Percentiles rank a stretch among this genome's conserved stretches.
Conservation (phyloP, 2,797 vertebrate species). For the Notolabrus celidotus region DNA sequence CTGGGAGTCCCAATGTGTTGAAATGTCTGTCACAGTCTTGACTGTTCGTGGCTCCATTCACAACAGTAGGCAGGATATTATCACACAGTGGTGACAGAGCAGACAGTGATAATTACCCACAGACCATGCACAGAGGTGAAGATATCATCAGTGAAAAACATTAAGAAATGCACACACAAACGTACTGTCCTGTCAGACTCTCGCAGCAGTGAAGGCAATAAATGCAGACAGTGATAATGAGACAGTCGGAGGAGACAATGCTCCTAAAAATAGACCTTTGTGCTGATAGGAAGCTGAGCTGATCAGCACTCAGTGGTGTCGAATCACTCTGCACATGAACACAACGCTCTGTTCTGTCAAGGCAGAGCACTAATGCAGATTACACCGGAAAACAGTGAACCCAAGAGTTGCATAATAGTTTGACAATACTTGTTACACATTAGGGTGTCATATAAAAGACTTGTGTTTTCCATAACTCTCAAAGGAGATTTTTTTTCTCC, state of each 20-base stretch:
- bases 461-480: not conserved
- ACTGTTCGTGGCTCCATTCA: constrained; percentile 43
- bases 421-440: not conserved
- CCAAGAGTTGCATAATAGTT: not conserved
- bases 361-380: not conserved
- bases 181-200: not conserved
- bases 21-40: constrained; percentile 42
- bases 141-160: constrained; percentile 5
- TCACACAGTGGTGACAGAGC: constrained; percentile 39
- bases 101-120: constrained; percentile 14
- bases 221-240: constrained; percentile 8
- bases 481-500: no score
- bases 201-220: not conserved
- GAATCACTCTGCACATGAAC: constrained; percentile 12
- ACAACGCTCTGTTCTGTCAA: not conserved
- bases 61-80: constrained; percentile 41
- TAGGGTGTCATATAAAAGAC: not conserved
- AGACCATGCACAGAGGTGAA: constrained; percentile 4
- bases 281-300: not conserved
- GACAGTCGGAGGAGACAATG: constrained; percentile 5
- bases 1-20: constrained; percentile 51
- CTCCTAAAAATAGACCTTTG: not conserved
- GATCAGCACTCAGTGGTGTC: not conserved
- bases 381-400: not conserved
- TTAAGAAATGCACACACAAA: not conserved